Conservation (phyloP, 2,888 invertebrate species). For the Vanessa cardui region DNA sequence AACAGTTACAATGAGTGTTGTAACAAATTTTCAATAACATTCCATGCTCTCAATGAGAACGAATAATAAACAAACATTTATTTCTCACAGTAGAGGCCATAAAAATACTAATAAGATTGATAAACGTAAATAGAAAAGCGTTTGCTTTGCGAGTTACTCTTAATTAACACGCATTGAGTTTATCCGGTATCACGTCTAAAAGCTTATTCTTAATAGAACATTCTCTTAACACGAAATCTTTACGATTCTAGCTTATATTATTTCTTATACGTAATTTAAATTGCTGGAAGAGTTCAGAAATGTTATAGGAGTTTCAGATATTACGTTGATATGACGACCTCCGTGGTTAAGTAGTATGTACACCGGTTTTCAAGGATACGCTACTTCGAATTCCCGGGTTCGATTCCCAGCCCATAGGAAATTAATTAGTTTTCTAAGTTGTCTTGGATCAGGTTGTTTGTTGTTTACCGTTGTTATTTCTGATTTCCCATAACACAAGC, state of each 20-base stretch:
- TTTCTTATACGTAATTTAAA: neutral
- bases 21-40: constrained; percentile 6
- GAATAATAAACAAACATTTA: constrained; percentile 12
- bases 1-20: neutral
- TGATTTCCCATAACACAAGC: too few species aligned
- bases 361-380: too few species aligned
- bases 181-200: constrained; percentile 57
- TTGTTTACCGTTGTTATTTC: too few species aligned
- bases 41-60: neutral
- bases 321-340: too few species aligned
- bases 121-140: constrained; percentile 49
- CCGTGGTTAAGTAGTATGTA: too few species aligned
- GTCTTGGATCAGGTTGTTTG: too few species aligned
- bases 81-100: constrained; percentile 40
- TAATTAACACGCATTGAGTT: constrained; percentile 59
- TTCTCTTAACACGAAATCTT: constrained; percentile 40
- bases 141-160: constrained; percentile 61
- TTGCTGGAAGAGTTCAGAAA: neutral
- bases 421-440: too few species aligned
- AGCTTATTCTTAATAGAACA: constrained; percentile 58
- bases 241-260: constrained; percentile 2
- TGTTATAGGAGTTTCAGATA: neutral
- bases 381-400: too few species aligned
- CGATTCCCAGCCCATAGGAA: too few species aligned
- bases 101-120: constrained; percentile 45